phyloP scores from a whole-genome alignment of 1,140 invertebrate species.

The Zaprionus taronus region DNA sequence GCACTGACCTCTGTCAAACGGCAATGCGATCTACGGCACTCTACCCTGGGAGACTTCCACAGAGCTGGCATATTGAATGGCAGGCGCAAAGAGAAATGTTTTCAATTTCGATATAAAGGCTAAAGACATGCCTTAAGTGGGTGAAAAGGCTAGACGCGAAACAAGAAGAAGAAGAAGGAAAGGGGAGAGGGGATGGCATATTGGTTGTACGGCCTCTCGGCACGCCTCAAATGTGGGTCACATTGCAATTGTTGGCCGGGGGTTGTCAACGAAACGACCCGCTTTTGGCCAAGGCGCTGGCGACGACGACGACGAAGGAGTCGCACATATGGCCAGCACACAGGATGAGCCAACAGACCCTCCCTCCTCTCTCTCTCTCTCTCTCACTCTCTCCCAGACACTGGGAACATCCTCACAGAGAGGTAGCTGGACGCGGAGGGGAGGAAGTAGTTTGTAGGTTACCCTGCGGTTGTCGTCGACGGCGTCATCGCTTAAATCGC shows the following conservation, averaged over 20 bases:
- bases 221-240: constrained; percentile 78
- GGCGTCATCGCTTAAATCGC: constrained; percentile 56
- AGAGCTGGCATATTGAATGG: constrained; percentile 59
- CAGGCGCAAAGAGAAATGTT: constrained; percentile 39
- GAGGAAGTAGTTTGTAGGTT: neutral
- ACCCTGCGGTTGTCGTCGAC: constrained; percentile 42
- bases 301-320: neutral
- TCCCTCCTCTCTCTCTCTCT: neutral
- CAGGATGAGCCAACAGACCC: constrained; percentile 12
- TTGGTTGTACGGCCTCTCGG: constrained; percentile 37
- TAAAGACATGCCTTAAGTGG: constrained; percentile 53
- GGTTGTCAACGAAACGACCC: constrained; percentile 80
- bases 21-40: constrained; percentile 27
- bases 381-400: neutral
- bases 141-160: constrained; percentile 2
- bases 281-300: constrained; percentile 66
- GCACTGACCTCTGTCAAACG: constrained; percentile 11
- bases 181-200: neutral
- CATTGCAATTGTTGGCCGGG: constrained; percentile 61
- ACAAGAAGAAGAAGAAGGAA: no score
- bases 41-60: constrained; percentile 14
- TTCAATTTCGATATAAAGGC: constrained; percentile 77
- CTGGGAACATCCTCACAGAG: neutral
- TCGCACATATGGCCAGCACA: constrained; percentile 46
- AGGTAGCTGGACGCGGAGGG: neutral